Conservation (phyloP, 2,888 invertebrate species). For the Subacronicta megacephala region DNA sequence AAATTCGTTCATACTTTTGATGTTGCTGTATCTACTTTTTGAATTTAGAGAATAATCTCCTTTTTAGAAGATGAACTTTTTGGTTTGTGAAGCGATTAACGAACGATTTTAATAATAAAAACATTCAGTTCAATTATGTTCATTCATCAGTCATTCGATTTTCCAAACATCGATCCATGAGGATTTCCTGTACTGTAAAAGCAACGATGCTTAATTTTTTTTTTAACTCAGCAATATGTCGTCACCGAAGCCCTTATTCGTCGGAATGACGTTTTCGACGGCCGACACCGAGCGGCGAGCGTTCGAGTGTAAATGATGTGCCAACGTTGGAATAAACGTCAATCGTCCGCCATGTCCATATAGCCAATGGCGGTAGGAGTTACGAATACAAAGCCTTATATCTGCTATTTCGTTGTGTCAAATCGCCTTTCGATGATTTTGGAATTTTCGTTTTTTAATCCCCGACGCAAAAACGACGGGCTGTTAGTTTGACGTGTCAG, state of each 20-base stretch:
- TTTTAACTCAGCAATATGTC: slow-evolving; percentile 60
- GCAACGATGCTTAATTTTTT: too few relatives aligned
- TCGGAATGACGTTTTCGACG: slow-evolving; percentile 58
- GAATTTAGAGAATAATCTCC: background rate
- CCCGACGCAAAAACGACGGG: too few relatives aligned
- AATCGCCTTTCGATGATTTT: too few relatives aligned
- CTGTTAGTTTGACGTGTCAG: too few relatives aligned
- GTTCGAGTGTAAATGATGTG: slow-evolving; percentile 70
- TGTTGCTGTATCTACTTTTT: slow-evolving; percentile 9
- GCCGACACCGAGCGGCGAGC: slow-evolving; percentile 44
- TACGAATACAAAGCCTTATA: slow-evolving; percentile 23
- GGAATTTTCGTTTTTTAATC: too few relatives aligned
- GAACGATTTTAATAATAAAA: too few relatives aligned
- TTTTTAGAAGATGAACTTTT: background rate
- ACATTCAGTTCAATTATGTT: too few relatives aligned
- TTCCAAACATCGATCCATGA: too few relatives aligned
- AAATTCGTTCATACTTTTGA: slow-evolving; percentile 46
- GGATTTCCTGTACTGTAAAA: too few relatives aligned
- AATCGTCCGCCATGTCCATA: slow-evolving; percentile 51
- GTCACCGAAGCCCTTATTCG: slow-evolving; percentile 50
- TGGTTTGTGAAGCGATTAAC: background rate
- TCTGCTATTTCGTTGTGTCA: too few relatives aligned
- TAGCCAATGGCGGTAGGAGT: slow-evolving; percentile 34
- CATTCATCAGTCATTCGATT: too few relatives aligned
- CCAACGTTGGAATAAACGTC: slow-evolving; percentile 57